A percentile compares a stretch with the other conserved stretches of the same genome.
phyloP scores from a whole-genome alignment of 2,797 vertebrate genomes.

The Chloroceryle inda region DNA sequence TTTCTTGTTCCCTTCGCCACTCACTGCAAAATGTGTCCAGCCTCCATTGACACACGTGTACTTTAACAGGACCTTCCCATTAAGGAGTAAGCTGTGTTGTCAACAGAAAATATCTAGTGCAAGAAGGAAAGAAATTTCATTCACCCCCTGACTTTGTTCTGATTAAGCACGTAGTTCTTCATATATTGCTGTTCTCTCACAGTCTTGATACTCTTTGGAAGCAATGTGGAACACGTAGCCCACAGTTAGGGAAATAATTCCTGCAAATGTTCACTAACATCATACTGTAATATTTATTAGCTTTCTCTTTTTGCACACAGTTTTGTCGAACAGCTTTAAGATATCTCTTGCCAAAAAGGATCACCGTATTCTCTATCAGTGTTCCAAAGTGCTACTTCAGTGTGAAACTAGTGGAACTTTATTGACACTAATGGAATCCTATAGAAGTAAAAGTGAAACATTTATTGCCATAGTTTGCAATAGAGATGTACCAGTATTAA shows the following conservation, averaged over 20 bases:
- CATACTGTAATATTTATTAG: constrained; percentile 11
- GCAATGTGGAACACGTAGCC: neutral
- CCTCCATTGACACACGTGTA: rapidly evolving
- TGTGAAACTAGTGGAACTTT: constrained; percentile 26
- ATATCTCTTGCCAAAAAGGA: constrained; percentile 66
- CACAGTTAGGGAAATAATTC: neutral
- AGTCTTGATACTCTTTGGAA: neutral
- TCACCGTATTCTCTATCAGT: neutral
- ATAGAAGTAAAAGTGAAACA: neutral
- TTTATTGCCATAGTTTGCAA: neutral
- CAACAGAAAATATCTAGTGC: neutral
- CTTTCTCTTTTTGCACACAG: neutral
- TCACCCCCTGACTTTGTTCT: neutral
- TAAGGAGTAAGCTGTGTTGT: neutral
- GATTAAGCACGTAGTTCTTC: neutral
- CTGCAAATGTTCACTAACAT: neutral
- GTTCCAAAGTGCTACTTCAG: constrained; percentile 51
- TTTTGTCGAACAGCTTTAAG: constrained; percentile 67
- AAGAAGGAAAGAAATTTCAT: neutral
- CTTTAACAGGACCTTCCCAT: neutral
- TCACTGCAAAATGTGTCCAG: neutral
- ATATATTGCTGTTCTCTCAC: neutral
- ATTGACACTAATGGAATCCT: neutral
- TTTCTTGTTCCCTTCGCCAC: neutral
- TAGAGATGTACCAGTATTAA: constrained; percentile 1